Conservation (phyloP, 2,888 invertebrate species). For the Meloe dianella region DNA sequence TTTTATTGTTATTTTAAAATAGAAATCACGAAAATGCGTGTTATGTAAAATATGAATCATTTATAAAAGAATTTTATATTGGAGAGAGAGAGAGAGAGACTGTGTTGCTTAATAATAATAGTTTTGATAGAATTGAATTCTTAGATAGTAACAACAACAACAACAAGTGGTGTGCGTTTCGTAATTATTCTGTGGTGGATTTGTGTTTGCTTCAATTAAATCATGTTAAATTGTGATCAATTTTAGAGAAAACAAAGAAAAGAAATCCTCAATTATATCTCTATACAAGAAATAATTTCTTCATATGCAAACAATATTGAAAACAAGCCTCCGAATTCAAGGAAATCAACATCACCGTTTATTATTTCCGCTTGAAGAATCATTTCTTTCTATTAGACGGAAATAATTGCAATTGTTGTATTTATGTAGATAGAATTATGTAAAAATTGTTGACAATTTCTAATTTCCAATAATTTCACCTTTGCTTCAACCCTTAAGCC, state of each 20-base stretch:
- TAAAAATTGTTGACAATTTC: neutral
- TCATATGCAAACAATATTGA: neutral
- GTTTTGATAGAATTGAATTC: neutral
- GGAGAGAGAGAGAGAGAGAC: too few relatives aligned
- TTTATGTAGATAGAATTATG: neutral
- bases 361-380: neutral
- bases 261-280: neutral
- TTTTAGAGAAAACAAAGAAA: neutral
- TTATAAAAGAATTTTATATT: conserved; percentile 7
- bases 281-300: neutral
- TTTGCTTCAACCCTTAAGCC: too few relatives aligned
- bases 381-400: neutral
- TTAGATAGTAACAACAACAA: neutral
- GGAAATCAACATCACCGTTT: neutral
- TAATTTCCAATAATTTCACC: neutral
- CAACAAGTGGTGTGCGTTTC: neutral
- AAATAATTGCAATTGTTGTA: neutral
- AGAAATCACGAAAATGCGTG: conserved; percentile 14
- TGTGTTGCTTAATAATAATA: neutral
- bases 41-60: conserved; percentile 30
- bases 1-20: neutral
- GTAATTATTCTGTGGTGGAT: too few relatives aligned
- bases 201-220: too few relatives aligned
- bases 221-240: too few relatives aligned
- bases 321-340: neutral